A percentile compares a stretch with the other conserved stretches of the same genome.
phyloP scores from a whole-genome alignment of 2,797 vertebrate genomes.

The Cynopterus sphinx region DNA sequence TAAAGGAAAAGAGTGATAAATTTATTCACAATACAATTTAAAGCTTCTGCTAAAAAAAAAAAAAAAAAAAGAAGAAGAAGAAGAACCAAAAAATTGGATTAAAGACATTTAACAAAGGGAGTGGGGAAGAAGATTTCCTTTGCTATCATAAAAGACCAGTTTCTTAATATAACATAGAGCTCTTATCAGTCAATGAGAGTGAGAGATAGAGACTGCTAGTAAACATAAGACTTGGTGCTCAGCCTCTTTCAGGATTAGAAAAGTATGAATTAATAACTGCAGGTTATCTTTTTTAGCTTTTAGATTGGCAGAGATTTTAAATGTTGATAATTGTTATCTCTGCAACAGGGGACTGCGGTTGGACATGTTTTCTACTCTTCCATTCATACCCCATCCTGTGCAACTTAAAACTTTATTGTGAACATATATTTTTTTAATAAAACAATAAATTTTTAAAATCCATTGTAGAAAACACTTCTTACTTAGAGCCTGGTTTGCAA shows the following conservation, averaged over 20 bases:
- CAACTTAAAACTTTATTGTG: background rate
- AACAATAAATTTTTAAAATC: background rate
- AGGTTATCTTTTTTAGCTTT: background rate
- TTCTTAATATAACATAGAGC: background rate
- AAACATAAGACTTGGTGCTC: background rate
- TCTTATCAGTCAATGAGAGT: background rate
- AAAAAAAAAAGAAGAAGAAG: too few species aligned
- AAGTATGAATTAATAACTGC: background rate
- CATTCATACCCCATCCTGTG: background rate
- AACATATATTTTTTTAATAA: conserved; percentile 7
- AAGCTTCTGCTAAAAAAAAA: background rate
- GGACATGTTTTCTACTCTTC: background rate
- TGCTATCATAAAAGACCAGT: background rate
- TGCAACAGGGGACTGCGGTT: background rate
- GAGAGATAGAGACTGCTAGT: background rate
- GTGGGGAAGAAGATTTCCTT: background rate
- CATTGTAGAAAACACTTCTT: background rate
- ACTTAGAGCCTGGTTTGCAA: background rate
- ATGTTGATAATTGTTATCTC: background rate
- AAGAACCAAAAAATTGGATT: background rate
- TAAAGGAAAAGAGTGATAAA: conserved; percentile 7
- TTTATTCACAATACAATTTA: conserved; percentile 20
- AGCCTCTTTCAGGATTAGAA: background rate
- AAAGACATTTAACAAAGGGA: background rate
- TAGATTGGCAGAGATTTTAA: background rate